Evolutionary conservation across 2,888 invertebrate genomes (phyloP).

Genomic region (Idaea biselata): DNA sequence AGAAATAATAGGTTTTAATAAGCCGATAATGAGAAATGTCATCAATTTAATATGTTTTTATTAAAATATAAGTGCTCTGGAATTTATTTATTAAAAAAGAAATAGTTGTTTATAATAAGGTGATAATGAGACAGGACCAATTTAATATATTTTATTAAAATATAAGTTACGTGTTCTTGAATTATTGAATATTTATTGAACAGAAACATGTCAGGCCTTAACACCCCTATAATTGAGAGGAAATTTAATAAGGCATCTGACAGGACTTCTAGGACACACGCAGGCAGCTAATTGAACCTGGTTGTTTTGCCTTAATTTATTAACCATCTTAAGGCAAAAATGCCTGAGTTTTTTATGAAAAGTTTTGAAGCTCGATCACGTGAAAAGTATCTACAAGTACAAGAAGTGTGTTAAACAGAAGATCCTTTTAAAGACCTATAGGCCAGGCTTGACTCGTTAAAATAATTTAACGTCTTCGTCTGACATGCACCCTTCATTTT

Average conservation of each 20-base stretch:
- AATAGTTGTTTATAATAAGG: not conserved
- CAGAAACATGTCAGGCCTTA: conserved; percentile 14
- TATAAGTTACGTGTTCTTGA: too few relatives aligned
- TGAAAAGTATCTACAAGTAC: too few relatives aligned
- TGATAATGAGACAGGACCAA: not conserved
- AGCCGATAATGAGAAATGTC: not conserved
- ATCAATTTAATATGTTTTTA: not conserved
- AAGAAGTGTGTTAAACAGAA: too few relatives aligned
- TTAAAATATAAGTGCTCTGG: not conserved
- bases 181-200: not conserved
- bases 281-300: not conserved
- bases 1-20: not conserved
- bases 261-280: not conserved
- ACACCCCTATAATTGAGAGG: not conserved
- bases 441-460: not conserved
- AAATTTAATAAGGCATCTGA: not conserved
- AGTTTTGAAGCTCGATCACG: too few relatives aligned
- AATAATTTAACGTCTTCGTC: conserved; percentile 41
- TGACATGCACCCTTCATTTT: conserved; percentile 45
- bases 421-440: too few relatives aligned
- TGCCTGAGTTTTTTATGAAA: not conserved
- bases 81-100: not conserved
- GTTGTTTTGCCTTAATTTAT: not conserved
- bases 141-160: not conserved
- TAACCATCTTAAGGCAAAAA: not conserved